phyloP scores from a whole-genome alignment of 2,113 vertebrate species.

The Natator depressus region DNA sequence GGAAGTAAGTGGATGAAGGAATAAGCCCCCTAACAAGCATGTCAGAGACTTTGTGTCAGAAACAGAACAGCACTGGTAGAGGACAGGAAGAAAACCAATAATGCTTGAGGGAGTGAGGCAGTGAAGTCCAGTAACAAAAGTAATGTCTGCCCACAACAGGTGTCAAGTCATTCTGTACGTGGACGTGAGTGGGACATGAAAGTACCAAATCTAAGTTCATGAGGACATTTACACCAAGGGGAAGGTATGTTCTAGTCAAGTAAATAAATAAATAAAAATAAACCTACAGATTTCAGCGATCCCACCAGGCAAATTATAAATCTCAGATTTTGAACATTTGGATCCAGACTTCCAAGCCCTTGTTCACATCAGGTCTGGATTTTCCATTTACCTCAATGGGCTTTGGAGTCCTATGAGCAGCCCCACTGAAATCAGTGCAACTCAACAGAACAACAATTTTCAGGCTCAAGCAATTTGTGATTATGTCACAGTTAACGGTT shows the following conservation, averaged over 20 bases:
- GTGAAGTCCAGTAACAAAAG: not conserved
- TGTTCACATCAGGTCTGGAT: not conserved
- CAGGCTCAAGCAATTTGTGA: rapidly evolving
- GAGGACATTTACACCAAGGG: not conserved
- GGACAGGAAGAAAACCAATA: not conserved
- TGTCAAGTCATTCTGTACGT: not conserved
- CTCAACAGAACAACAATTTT: not conserved
- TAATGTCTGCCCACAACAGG: not conserved
- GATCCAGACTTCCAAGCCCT: not conserved
- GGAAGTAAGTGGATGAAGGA: no score
- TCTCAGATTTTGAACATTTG: not conserved
- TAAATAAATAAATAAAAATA: not conserved
- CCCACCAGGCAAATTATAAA: not conserved
- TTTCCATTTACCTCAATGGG: rapidly evolving
- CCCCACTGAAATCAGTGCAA: not conserved
- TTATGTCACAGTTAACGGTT: not conserved
- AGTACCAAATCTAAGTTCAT: not conserved
- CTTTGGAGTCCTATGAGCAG: not conserved
- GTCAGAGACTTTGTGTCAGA: not conserved
- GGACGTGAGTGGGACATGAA: not conserved
- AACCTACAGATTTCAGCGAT: not conserved
- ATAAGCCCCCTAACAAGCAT: not conserved
- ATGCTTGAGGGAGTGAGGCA: not conserved
- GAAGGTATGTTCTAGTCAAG: not conserved
- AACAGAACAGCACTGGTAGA: rapidly evolving